Evolutionary conservation across 2,797 vertebrate genomes (phyloP).

Genomic region (Sylvilagus floridanus): DNA sequence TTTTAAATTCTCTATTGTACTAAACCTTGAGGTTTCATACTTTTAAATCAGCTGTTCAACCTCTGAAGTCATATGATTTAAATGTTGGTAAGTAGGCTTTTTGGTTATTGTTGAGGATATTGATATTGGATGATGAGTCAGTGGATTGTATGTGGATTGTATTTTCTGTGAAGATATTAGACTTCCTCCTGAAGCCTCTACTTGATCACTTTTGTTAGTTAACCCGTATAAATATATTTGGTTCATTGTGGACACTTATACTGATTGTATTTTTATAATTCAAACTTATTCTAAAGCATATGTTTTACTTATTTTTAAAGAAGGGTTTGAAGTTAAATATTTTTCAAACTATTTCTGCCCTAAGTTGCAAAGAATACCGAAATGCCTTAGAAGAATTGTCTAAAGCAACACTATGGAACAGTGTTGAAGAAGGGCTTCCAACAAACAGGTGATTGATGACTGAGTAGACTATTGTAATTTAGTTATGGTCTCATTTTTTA

Average conservation of each 20-base stretch:
- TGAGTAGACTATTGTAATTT: neutral
- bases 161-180: constrained; percentile 2
- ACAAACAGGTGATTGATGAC: constrained; percentile 87
- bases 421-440: constrained; percentile 91
- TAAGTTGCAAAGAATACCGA: constrained; percentile 98
- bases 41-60: neutral
- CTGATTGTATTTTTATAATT: constrained; percentile 41
- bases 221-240: constrained; percentile 38
- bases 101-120: neutral
- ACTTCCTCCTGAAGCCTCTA: constrained; percentile 2
- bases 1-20: neutral
- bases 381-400: constrained; percentile 96
- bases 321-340: constrained; percentile 52
- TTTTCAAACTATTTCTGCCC: constrained; percentile 63
- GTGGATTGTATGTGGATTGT: neutral
- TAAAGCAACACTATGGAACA: constrained; percentile 88
- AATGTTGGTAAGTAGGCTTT: neutral
- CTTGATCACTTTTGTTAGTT: constrained; percentile 47
- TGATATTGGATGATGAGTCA: neutral
- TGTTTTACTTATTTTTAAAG: constrained; percentile 46
- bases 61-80: neutral
- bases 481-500: constrained; percentile 8
- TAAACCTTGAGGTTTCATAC: neutral
- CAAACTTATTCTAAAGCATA: constrained; percentile 55
- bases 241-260: constrained; percentile 31